These are phyloP conservation scores for Callionymus lyra DNA, from an alignment of 2,113 vertebrate species.

Conservation along the genomic window DNA sequence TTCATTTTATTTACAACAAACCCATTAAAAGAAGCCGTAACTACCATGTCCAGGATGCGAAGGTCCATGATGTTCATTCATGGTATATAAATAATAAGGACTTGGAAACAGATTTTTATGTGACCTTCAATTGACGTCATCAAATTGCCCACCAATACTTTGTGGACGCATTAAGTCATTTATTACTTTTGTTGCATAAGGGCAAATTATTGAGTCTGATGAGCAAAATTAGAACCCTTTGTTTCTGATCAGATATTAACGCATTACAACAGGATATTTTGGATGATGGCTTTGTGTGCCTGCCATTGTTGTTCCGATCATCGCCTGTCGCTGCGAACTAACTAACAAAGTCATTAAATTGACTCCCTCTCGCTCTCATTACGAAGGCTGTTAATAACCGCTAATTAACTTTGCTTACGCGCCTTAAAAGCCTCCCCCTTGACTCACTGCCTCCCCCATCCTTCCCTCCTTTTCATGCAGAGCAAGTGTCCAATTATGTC, in stretches of 20 bases:
- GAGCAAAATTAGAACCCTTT: conserved; percentile 74
- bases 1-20: too few relatives aligned
- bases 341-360: conserved; percentile 80
- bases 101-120: conserved; percentile 51
- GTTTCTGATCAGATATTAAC: conserved; percentile 74
- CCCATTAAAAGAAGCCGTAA: too few relatives aligned
- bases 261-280: conserved; percentile 72
- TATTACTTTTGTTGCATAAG: conserved; percentile 71
- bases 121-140: conserved; percentile 33
- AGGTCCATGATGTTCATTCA: conserved; percentile 45
- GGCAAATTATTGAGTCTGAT: conserved; percentile 74
- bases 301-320: conserved; percentile 71
- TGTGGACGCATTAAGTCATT: conserved; percentile 71
- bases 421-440: conserved; percentile 62
- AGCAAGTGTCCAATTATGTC: conserved; percentile 71
- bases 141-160: conserved; percentile 23
- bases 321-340: conserved; percentile 73
- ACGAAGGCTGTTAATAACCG: conserved; percentile 76
- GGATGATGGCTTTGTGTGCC: conserved; percentile 66
- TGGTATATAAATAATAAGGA: conserved; percentile 59
- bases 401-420: conserved; percentile 77
- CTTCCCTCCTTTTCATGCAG: conserved; percentile 16
- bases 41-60: conserved; percentile 2
- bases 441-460: conserved; percentile 7
- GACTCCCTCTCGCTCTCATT: conserved; percentile 77